phyloP scores from a whole-genome alignment of 2,797 vertebrate genomes.

The Silurus lanzhouensis region DNA sequence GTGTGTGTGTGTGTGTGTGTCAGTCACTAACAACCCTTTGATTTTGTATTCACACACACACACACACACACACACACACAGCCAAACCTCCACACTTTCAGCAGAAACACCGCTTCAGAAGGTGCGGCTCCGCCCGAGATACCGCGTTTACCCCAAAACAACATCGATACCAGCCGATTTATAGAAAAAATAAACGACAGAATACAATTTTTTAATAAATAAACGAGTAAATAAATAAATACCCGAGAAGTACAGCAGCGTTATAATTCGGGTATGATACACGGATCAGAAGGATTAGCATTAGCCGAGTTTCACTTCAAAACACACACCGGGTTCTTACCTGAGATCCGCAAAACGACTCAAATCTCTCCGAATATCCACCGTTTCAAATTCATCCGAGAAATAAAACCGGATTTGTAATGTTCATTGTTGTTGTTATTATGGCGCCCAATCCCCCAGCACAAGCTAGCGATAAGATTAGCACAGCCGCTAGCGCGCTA shows the following conservation, averaged over 20 bases:
- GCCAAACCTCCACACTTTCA: no score
- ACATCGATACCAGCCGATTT: no score
- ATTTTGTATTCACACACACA: not conserved
- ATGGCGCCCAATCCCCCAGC: no score
- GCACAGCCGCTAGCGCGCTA: slow-evolving; percentile 13
- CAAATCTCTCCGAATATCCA: not conserved
- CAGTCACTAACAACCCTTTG: no score
- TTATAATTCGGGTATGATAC: not conserved
- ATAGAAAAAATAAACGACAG: not conserved
- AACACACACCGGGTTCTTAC: not conserved
- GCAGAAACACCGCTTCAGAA: not conserved
- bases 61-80: no score
- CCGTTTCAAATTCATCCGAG: not conserved
- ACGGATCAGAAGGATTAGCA: not conserved
- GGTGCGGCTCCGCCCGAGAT: not conserved
- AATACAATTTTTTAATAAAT: not conserved
- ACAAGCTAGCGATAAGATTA: not conserved
- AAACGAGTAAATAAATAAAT: not conserved
- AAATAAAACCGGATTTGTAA: not conserved
- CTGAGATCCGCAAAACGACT: not conserved
- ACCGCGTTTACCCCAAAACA: not conserved
- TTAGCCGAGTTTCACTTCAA: not conserved
- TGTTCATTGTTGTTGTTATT: no score
- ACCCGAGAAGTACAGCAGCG: no score
- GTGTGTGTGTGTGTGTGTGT: no score